Evolutionary conservation across 2,888 invertebrate genomes (phyloP), one percentile per base, ranked within the genome.

Genomic region (Pristionchus entomophagus): DNA sequence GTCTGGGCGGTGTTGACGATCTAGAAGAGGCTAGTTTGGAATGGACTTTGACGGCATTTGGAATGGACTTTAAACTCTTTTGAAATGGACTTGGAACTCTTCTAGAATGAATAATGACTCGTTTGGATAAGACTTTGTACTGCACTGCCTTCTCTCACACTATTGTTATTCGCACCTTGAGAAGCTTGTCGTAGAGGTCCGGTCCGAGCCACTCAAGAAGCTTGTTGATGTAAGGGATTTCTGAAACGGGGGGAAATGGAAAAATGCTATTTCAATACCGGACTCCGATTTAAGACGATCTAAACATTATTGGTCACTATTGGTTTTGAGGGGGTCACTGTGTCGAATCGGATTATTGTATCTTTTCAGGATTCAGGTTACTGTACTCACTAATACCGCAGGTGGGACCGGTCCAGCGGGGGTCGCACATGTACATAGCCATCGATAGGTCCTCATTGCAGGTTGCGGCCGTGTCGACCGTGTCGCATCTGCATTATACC

Each of bases 361-460:
- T n/a, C n/a, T n/a, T n/a, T n/a, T n/a, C n/a, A n/a, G n/a, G n/a
- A n/a, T n/a, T n/a, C n/a, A n/a, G n/a, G n/a, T n/a, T n/a, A n/a
- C n/a, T n/a, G n/a, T n/a, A 62, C 49, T 77, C 77, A 80, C 80
- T 1, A 22, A 80, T 45, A 19, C 32, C 29, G 17, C 80, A 80
- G n/a, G 17, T 53, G 10, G 12, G 12, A 8, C 80, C 80, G 0
- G 53, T 80, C 5, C 32, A 80, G 8, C 35, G 35, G 2, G 51
- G 32, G 2, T 19, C 22, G 38, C 80, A 80, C 8, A 53, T 80
- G 22, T 53, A 80, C 53, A 80, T 32, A 0, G 80, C 32, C 0
- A 12, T 4, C 4, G 77, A 14, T 17, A 17, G n/a, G 17, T 53
- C 80, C 41, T 80, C 80, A 80, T 53, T 80, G 53, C 80, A 80